These are phyloP conservation scores for Ibycter americanus DNA, from an alignment of 2,797 vertebrate genomes.

Conservation along the genomic window DNA sequence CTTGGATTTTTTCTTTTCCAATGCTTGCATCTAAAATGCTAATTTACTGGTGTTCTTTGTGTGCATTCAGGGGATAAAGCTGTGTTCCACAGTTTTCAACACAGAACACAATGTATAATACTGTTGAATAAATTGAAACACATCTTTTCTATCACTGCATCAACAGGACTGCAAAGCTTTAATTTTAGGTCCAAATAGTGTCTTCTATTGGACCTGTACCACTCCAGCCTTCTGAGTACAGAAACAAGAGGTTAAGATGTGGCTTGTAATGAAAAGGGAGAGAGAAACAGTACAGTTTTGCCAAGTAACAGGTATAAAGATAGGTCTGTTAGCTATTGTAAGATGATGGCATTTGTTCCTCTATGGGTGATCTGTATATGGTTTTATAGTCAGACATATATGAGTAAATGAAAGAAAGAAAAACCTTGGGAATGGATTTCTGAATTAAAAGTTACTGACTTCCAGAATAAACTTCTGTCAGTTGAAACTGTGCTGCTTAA, in stretches of 20 bases:
- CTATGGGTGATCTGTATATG: background rate
- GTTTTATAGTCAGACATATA: background rate
- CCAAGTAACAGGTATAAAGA: background rate
- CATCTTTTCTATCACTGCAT: background rate
- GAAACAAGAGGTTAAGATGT: background rate
- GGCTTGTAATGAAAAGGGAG: background rate
- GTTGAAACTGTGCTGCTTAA: background rate
- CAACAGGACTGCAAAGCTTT: background rate
- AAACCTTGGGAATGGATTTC: background rate
- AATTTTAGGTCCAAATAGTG: background rate
- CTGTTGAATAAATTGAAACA: background rate
- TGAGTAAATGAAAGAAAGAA: background rate
- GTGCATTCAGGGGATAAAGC: background rate
- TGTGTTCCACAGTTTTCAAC: background rate
- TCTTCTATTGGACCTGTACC: background rate
- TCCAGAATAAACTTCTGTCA: background rate
- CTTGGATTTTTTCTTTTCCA: background rate
- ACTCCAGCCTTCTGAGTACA: background rate
- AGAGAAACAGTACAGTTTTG: background rate
- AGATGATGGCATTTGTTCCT: background rate
- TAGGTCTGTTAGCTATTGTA: background rate
- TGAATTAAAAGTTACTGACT: background rate
- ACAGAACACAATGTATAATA: fast-evolving
- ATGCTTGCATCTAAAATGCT: background rate
- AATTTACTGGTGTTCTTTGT: background rate